Evolutionary conservation across 1,140 invertebrate species (phyloP).

Genomic region (Latrodectus geometricus): DNA sequence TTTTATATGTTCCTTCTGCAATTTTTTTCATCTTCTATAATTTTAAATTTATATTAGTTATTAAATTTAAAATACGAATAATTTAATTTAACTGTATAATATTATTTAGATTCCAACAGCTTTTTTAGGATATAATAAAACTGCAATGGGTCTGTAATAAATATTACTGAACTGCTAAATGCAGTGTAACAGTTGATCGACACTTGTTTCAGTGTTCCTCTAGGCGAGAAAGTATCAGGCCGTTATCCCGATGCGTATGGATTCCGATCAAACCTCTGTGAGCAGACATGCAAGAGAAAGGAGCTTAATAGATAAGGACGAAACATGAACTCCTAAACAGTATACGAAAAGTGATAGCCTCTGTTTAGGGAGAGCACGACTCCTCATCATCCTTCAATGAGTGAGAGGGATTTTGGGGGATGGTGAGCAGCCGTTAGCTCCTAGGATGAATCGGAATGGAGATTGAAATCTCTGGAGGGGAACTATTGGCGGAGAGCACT

Average conservation of each 20-base stretch:
- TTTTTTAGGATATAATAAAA: too few relatives aligned
- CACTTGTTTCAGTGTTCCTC: neutral
- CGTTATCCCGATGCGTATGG: slow-evolving; percentile 43
- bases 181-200: neutral
- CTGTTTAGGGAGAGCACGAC: neutral
- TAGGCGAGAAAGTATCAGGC: neutral
- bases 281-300: slow-evolving; percentile 11
- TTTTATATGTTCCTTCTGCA: too few relatives aligned
- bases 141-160: too few relatives aligned
- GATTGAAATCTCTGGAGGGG: slow-evolving; percentile 37
- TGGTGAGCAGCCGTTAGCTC: slow-evolving; percentile 15
- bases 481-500: neutral
- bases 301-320: slow-evolving; percentile 48
- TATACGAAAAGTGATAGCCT: slow-evolving; percentile 52
- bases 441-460: neutral
- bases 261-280: slow-evolving; percentile 38
- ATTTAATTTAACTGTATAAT: too few relatives aligned
- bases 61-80: too few relatives aligned
- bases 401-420: slow-evolving; percentile 11
- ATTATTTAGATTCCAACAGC: too few relatives aligned
- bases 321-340: slow-evolving; percentile 37
- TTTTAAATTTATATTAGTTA: too few relatives aligned
- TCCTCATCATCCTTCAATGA: slow-evolving; percentile 39
- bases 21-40: too few relatives aligned
- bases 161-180: too few relatives aligned